Conservation (phyloP, 2,888 invertebrate species). For the Zelleria hepariella region DNA sequence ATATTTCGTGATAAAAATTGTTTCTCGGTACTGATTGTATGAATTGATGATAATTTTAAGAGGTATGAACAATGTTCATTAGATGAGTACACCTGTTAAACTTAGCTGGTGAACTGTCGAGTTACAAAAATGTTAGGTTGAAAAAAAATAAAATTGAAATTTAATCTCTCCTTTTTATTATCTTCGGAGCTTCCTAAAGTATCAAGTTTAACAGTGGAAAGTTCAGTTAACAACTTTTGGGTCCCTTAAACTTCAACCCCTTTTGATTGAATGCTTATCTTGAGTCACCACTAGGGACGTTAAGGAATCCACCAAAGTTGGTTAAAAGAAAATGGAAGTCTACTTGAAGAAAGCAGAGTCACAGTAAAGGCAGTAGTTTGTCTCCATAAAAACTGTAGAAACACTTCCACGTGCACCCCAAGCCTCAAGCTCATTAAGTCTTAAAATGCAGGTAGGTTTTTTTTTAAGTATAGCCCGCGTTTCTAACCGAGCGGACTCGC, state of each 20-base stretch:
- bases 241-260: not conserved
- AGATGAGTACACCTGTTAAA: constrained; percentile 64
- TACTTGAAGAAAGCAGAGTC: too few relatives aligned
- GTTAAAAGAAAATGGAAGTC: too few relatives aligned
- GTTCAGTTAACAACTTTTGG: not conserved
- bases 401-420: too few relatives aligned
- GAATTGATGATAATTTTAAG: constrained; percentile 48
- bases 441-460: too few relatives aligned
- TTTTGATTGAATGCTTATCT: not conserved
- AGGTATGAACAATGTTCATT: constrained; percentile 70
- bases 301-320: too few relatives aligned
- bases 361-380: too few relatives aligned
- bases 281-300: too few relatives aligned
- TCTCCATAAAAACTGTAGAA: too few relatives aligned
- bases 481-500: too few relatives aligned
- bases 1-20: constrained; percentile 65
- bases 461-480: too few relatives aligned
- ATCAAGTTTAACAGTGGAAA: not conserved
- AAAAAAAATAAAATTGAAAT: constrained; percentile 65
- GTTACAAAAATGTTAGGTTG: constrained; percentile 70
- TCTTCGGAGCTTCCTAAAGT: not conserved
- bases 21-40: constrained; percentile 65
- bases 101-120: constrained; percentile 65
- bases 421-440: too few relatives aligned
- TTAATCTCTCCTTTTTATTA: constrained; percentile 44